phyloP scores from a whole-genome alignment of 2,888 invertebrate genomes.

The Spialia ferax region DNA sequence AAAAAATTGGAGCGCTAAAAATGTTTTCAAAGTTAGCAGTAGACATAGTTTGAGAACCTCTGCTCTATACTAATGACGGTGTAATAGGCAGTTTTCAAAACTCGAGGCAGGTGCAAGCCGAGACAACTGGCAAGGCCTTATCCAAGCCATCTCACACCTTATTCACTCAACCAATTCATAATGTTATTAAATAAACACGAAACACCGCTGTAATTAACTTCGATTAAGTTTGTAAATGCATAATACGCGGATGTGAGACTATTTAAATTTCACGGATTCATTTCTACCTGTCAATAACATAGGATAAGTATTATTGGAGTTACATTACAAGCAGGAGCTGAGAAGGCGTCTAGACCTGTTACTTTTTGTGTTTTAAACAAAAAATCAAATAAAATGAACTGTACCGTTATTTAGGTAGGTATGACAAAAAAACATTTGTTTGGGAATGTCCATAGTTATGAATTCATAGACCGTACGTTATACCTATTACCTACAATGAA shows the following conservation, averaged over 20 bases:
- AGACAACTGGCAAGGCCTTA: constrained; percentile 54
- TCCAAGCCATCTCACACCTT: constrained; percentile 68
- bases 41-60: too few relatives aligned
- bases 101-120: constrained; percentile 66
- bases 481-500: too few relatives aligned
- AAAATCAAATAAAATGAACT: too few relatives aligned
- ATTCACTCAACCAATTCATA: constrained; percentile 72
- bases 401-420: too few relatives aligned
- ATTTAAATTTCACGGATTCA: constrained; percentile 24
- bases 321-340: not conserved
- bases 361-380: not conserved
- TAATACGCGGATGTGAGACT: constrained; percentile 20
- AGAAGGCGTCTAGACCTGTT: not conserved
- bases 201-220: constrained; percentile 40
- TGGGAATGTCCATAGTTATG: too few relatives aligned
- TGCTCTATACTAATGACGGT: constrained; percentile 74
- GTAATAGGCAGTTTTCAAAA: constrained; percentile 71
- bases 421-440: too few relatives aligned
- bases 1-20: too few relatives aligned
- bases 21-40: too few relatives aligned
- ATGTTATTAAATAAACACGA: constrained; percentile 53
- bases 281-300: not conserved
- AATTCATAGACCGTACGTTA: too few relatives aligned
- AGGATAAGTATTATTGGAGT: not conserved
- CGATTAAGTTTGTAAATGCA: constrained; percentile 32